phyloP scores from a whole-genome alignment of 2,113 vertebrate genomes.

The Phalacrocorax brasilianus region DNA sequence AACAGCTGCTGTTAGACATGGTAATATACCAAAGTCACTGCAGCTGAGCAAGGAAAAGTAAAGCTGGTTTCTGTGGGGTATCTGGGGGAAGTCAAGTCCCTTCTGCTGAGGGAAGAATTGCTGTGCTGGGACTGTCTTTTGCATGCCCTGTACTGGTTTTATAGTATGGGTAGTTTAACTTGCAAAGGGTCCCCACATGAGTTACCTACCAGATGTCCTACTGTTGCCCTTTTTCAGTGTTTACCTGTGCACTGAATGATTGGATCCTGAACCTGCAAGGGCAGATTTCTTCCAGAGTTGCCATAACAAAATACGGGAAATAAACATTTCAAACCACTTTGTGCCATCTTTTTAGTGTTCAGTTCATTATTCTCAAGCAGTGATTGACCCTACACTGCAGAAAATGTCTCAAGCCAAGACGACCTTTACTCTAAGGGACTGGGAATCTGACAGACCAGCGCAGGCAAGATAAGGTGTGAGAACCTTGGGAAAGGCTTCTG shows the following conservation, averaged over 20 bases:
- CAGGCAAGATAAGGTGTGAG: neutral
- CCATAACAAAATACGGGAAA: fast-evolving
- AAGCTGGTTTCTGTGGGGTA: neutral
- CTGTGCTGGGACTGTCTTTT: neutral
- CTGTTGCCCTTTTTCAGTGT: neutral
- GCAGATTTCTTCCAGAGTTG: neutral
- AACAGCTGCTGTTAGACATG: conserved; percentile 11
- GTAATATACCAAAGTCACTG: neutral
- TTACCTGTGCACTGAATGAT: neutral
- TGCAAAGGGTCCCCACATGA: neutral
- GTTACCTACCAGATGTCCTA: neutral
- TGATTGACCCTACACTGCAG: neutral
- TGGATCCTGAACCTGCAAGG: neutral
- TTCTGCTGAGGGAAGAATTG: neutral
- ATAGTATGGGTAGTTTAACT: neutral
- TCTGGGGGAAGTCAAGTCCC: neutral
- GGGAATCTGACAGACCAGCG: neutral
- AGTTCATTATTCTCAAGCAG: neutral
- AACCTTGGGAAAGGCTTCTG: neutral
- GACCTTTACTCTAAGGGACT: neutral
- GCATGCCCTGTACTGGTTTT: neutral
- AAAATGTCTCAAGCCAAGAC: neutral
- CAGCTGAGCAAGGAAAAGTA: neutral
- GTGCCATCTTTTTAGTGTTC: neutral
- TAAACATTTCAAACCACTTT: neutral